Percentiles rank a stretch among this genome's conserved stretches.
These are phyloP conservation scores for Dendrolimus houi DNA, from an alignment of 2,888 invertebrate genomes.

Conservation along the genomic window DNA sequence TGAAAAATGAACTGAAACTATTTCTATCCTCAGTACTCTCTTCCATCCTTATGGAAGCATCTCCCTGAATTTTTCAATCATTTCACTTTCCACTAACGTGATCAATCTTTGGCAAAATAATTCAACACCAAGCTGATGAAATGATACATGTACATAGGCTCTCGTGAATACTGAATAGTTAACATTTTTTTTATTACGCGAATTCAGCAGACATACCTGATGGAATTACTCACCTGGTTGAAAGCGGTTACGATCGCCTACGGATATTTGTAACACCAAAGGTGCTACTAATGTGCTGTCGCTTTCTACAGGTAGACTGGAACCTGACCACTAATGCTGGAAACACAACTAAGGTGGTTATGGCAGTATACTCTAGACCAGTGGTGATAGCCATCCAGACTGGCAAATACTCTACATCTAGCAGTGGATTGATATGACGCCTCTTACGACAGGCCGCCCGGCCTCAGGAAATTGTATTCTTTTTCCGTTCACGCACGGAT, in stretches of 20 bases:
- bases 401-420: neutral
- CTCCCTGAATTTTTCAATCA: too few species aligned
- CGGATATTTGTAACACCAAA: neutral
- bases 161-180: too few species aligned
- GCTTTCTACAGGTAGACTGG: neutral
- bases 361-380: neutral
- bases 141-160: too few species aligned
- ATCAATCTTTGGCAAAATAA: too few species aligned
- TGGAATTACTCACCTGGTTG: neutral
- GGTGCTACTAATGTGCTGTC: neutral
- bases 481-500: too few species aligned
- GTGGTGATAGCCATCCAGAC: neutral
- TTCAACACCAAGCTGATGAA: too few species aligned
- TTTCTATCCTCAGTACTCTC: too few species aligned
- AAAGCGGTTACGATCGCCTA: neutral
- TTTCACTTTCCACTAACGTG: too few species aligned
- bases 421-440: neutral
- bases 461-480: too few species aligned
- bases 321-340: neutral
- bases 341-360: neutral
- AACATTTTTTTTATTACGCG: neutral
- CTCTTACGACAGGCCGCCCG: neutral
- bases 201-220: too few species aligned
- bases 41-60: too few species aligned
- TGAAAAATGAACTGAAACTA: too few species aligned